Evolutionary conservation across 2,113 vertebrate species (phyloP), one percentile per base, ranked within the genome.

Genomic region (Nesogale talazaci): DNA sequence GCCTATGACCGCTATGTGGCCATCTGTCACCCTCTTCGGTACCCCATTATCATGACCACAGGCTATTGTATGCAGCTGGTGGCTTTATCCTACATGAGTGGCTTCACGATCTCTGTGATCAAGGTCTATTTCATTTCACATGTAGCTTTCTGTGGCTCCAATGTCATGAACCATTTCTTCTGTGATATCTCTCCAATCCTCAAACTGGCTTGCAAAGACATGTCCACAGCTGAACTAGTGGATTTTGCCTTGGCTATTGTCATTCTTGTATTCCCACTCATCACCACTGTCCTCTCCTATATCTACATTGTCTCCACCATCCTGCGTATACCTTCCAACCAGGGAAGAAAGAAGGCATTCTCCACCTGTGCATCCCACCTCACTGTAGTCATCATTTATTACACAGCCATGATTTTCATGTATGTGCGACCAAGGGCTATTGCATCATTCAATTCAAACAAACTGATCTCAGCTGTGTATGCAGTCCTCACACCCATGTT

Each of bases 151-250:
- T 97, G 97, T 94, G 94, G 93, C 46, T 94, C 82, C 3, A 97
- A 96, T 90, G 76, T 95, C 82, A 97, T 98, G 85, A 96, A 97
- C 40, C 96, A 97, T 86, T 97, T 97, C 61, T 98, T 97, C 74
- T 97, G 96, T 94, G 97, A 97, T 46, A 94, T 97, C 40, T 95
- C 96, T n/a, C 97, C 97, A 42, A 57, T 97, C 72, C 95, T 97
- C 67, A 97, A 97, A 63, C 86, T 98, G 67, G 79, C 96, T 65
- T 98, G 96, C 74, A 97, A 90, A 83, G 92, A 95, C 61, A 91
- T 90, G 86, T 96, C 82, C 52, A 94, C 86, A 46, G 93, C 93
- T 14, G 94, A 96, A 59, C 40, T 96, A 22, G 92, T 88, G 57
- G 94, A 97, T 88, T 98, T 98, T 92, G 83, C 95, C 34, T 80